These are phyloP conservation scores for Tubulanus polymorphus DNA, from an alignment of 2,888 invertebrate genomes.

Conservation along the genomic window DNA sequence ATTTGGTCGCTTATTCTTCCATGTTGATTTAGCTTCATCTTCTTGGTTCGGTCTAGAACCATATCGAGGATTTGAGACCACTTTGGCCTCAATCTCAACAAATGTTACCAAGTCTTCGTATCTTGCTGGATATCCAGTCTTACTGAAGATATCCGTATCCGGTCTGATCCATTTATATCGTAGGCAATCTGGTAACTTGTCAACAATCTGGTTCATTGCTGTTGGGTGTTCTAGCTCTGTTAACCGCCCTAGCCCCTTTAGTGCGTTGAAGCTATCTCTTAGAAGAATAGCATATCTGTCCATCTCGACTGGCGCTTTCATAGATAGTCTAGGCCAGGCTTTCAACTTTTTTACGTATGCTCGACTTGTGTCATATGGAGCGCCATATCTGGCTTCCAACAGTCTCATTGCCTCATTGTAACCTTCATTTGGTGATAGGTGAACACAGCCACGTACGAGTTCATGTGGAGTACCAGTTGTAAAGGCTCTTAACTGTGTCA, in stretches of 20 bases:
- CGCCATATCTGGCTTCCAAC: slow-evolving; percentile 19
- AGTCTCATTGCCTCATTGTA: slow-evolving; percentile 16
- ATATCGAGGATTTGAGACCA: slow-evolving; percentile 17
- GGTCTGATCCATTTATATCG: slow-evolving; percentile 13
- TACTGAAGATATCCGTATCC: slow-evolving; percentile 8
- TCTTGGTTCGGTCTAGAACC: background rate
- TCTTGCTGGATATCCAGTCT: slow-evolving; percentile 5
- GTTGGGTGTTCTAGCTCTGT: slow-evolving; percentile 14
- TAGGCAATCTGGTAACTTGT: slow-evolving; percentile 21
- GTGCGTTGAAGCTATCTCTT: slow-evolving; percentile 14
- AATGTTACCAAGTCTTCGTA: slow-evolving; percentile 15
- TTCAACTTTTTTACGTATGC: slow-evolving; percentile 20
- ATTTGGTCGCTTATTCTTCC: background rate
- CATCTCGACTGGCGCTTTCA: slow-evolving; percentile 12
- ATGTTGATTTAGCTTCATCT: background rate
- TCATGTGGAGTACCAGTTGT: slow-evolving; percentile 18
- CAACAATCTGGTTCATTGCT: slow-evolving; percentile 18
- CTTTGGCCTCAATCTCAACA: slow-evolving; percentile 16
- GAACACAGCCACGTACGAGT: slow-evolving; percentile 21
- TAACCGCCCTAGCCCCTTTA: slow-evolving; percentile 8
- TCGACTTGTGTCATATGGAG: slow-evolving; percentile 15
- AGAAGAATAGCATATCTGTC: slow-evolving; percentile 18
- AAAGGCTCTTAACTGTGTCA: slow-evolving; percentile 22
- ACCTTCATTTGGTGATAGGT: slow-evolving; percentile 11
- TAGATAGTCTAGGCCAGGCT: slow-evolving; percentile 16